Evolutionary conservation across 2,113 vertebrate species (phyloP).

Genomic region (Rousettus leschenaultii): DNA sequence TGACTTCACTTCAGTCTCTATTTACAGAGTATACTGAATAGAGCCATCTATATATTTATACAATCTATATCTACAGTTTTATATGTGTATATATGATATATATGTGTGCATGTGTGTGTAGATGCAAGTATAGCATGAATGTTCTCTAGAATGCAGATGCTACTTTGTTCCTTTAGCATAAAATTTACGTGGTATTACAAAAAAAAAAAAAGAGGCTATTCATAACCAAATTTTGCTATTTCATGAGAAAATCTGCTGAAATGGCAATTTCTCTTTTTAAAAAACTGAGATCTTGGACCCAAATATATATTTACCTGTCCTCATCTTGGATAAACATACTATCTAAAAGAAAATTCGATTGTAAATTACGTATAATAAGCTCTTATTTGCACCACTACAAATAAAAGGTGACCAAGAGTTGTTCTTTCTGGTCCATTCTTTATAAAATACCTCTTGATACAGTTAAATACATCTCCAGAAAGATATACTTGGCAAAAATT

Average conservation of each 20-base stretch:
- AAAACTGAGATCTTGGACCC: not conserved
- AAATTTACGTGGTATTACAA: not conserved
- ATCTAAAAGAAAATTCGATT: constrained; percentile 30
- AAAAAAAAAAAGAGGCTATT: not conserved
- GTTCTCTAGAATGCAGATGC: not conserved
- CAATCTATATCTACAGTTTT: too few relatives aligned
- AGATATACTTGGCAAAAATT: not conserved
- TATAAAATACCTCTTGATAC: not conserved
- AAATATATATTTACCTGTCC: not conserved
- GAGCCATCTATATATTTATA: not conserved
- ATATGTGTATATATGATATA: too few relatives aligned
- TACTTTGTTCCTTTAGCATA: not conserved
- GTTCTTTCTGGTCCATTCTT: not conserved
- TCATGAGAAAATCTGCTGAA: not conserved
- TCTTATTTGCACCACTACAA: not conserved
- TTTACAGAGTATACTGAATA: not conserved
- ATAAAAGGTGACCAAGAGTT: not conserved
- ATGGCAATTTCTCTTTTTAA: not conserved
- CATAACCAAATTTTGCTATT: not conserved
- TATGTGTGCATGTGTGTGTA: not conserved
- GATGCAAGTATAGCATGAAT: not conserved
- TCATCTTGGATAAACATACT: not conserved
- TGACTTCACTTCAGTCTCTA: not conserved
- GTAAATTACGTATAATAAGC: constrained; percentile 1
- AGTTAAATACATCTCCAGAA: not conserved